phyloP scores from a whole-genome alignment of 2,888 invertebrate species.

The Rhyacophila evoluta region DNA sequence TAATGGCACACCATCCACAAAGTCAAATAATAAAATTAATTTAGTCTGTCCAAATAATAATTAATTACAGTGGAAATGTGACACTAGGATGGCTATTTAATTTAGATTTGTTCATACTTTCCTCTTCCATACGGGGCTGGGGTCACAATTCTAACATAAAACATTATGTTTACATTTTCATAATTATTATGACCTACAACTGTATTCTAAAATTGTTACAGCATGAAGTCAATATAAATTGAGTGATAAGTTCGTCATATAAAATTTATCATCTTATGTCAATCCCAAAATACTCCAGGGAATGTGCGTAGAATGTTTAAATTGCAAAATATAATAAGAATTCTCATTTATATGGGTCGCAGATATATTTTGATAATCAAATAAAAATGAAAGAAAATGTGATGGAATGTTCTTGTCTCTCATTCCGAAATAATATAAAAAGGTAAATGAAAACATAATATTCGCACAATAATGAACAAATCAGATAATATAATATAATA shows the following conservation, averaged over 20 bases:
- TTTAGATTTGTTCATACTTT: slow-evolving; percentile 35
- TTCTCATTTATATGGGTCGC: neutral
- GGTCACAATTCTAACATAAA: slow-evolving; percentile 30
- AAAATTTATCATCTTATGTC: slow-evolving; percentile 32
- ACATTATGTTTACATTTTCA: slow-evolving; percentile 26
- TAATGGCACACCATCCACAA: slow-evolving; percentile 12
- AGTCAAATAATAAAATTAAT: neutral
- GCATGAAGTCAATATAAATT: slow-evolving; percentile 13
- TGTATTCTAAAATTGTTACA: slow-evolving; percentile 40
- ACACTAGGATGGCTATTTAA: slow-evolving; percentile 15
- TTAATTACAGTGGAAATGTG: neutral
- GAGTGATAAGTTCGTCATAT: slow-evolving; percentile 31
- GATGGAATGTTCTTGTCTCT: slow-evolving; percentile 38
- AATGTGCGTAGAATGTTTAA: slow-evolving; percentile 49
- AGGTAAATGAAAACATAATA: slow-evolving; percentile 25
- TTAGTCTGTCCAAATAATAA: neutral
- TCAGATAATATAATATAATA: slow-evolving; percentile 27
- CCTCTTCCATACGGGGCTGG: slow-evolving; percentile 22
- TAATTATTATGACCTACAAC: slow-evolving; percentile 28
- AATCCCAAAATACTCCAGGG: slow-evolving; percentile 36
- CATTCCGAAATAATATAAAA: slow-evolving; percentile 37
- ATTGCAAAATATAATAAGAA: neutral
- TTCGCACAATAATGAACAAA: slow-evolving; percentile 33
- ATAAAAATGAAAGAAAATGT: slow-evolving; percentile 8
- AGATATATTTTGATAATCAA: slow-evolving; percentile 27